Base-by-base conservation (phyloP, 2,888 invertebrate species). In the Phrixothrix hirtus region DNA sequence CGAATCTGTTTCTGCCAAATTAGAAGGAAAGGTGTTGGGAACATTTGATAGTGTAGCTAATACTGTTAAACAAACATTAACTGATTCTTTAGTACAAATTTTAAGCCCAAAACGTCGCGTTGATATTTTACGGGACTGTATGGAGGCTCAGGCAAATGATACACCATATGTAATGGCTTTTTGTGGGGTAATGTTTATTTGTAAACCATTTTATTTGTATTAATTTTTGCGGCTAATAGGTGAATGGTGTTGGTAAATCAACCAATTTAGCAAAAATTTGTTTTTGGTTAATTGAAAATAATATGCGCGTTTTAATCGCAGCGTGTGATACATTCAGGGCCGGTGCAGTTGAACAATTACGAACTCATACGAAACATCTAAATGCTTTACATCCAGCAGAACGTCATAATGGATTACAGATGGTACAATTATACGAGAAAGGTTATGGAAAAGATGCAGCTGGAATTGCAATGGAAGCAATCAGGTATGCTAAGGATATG, bases 271-370 rank as follows among this genome's bases (percentile, higher is more conserved):
- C 99, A 0, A 99, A 99, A 84, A 96, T 99, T 63, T 95, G 96
- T 68, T 99, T 99, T 78, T 99, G 99, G 99, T 79, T 99, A 64
- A 92, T 98, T 58, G 98, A 99, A 78, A 99, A 99, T 76, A 90
- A 92, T 66, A 85, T 95, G 73, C 87, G 89, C 25, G 99, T 99
- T 25, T 78, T 99, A 69, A 97, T 99, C 58, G 99, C 99, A 4
- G 99, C 99, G 12, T 98, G 99, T 73, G 99, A 99, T 78, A 99
- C 99, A 30, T 99, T 99, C 82, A 85, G 98, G 65, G 98, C 99
- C 1, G 99, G 99, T 51, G 99, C 99, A 14, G 99, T 99, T 0
- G 99, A 99, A 74, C 99, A 99, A 74, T 80, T 99, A 61, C 83
- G 97, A 27, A 99, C 99, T 0, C 99, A 99, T 77, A 89, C 87